Evolutionary conservation across 2,888 invertebrate genomes (phyloP).

Genomic region (Cantharis nigra): DNA sequence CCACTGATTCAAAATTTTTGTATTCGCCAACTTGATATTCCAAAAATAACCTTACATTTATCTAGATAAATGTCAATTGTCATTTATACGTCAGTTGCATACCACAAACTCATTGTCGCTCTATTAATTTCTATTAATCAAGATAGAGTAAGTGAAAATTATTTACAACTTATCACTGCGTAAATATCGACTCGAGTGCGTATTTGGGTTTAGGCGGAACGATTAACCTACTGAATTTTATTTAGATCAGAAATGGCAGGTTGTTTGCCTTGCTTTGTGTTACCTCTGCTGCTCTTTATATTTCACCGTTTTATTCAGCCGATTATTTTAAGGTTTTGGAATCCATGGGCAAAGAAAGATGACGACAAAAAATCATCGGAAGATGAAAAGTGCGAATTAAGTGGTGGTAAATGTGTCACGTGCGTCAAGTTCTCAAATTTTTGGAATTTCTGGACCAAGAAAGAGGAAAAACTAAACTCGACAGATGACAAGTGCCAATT

Average conservation of each 20-base stretch:
- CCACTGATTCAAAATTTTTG: background rate
- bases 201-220: background rate
- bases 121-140: background rate
- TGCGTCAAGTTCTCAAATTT: background rate
- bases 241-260: conserved; percentile 48
- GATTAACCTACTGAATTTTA: background rate
- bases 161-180: background rate
- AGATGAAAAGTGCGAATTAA: background rate
- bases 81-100: background rate
- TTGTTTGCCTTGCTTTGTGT: conserved; percentile 84
- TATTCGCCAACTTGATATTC: background rate
- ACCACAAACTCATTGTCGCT: background rate
- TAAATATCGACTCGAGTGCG: background rate
- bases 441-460: background rate
- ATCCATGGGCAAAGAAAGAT: conserved; percentile 74
- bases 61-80: background rate
- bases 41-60: background rate
- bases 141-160: background rate
- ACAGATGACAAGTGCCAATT: background rate
- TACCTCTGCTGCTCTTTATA: conserved; percentile 79
- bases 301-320: conserved; percentile 88
- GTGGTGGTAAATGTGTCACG: background rate
- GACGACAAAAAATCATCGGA: conserved; percentile 44
- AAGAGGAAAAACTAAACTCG: background rate
- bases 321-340: conserved; percentile 79